A percentile compares a stretch with the other conserved stretches of the same genome.
These are phyloP conservation scores for Habroteleia sp. DNA, from an alignment of 2,888 invertebrate genomes.

Conservation along the genomic window DNA sequence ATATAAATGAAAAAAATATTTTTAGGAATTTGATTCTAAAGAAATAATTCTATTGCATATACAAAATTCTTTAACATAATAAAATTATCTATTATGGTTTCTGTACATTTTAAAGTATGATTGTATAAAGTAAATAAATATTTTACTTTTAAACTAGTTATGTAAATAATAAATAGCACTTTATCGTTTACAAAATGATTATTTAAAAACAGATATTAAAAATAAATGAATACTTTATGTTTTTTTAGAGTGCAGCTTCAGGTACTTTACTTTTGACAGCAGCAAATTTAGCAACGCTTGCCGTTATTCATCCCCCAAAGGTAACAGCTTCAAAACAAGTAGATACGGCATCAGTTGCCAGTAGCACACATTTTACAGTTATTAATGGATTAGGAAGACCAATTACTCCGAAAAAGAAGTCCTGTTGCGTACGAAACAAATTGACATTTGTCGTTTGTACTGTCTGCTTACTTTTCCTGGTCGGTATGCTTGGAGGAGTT, in stretches of 20 bases:
- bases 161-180: no score
- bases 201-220: no score
- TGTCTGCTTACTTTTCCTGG: conserved; percentile 90
- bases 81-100: no score
- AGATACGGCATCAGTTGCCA: conserved; percentile 89
- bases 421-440: conserved; percentile 90
- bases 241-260: conserved; percentile 89
- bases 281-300: conserved; percentile 85
- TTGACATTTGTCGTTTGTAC: conserved; percentile 91
- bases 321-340: conserved; percentile 82
- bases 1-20: conserved; percentile 3
- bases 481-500: conserved; percentile 90
- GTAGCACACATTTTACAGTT: conserved; percentile 93
- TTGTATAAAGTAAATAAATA: no score
- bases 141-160: no score
- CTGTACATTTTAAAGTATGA: no score
- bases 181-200: no score
- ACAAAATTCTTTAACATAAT: no score
- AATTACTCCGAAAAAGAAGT: conserved; percentile 84
- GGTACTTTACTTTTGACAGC: conserved; percentile 90
- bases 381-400: conserved; percentile 88
- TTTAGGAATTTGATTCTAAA: not conserved
- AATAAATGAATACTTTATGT: no score
- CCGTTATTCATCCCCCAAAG: conserved; percentile 79
- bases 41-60: no score